Base-by-base conservation (phyloP, 2,797 vertebrate species). In the Siniperca scherzeri region DNA sequence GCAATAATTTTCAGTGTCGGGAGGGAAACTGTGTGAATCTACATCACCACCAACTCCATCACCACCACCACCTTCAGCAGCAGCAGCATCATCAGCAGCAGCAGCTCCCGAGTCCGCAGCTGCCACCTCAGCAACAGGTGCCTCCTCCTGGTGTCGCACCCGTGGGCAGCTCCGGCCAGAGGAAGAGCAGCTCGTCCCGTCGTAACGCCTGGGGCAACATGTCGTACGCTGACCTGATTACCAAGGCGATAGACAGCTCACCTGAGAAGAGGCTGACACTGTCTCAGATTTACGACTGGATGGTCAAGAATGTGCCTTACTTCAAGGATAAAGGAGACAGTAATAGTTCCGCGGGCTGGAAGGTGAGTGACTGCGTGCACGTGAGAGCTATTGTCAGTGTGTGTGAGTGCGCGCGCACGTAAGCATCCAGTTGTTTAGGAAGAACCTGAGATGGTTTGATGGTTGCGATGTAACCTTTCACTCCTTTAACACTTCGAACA, bases 241-340 rank as follows among this genome's bases (percentile, higher is more conserved):
- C 97, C 80, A 97, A 97, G 93, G 98, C 98, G 57, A 99, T 99
- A 91, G 97, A 99, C 92, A 98, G 97, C 94, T 97, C 98, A 46
- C 97, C 98, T 0, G 98, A 99, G 94, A 98, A 98, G 96, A 95
- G 98, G 40, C 97, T 99, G 85, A 99, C 98, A 0, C 94, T 99
- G 87, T 98, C 97, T 19, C 98, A 99, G 96, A 99, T 99, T 82
- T 99, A 99, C 94, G 98, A 99, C 94, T 99, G 98, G 98, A 99
- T 99, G 98, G 98, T 99, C 80, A 97, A 98, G 95, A 98, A 96
- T 42, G 98, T 99, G 17, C 97, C 98, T 27, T 99, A 99, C 95
- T 99, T 99, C 96, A 99, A 99, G 91, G 98, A 99, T 88, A 99
- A 99, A 92, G 98, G 98, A 22, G 98, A 99, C 96, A 99, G 97